Base-by-base conservation (phyloP, 2,888 invertebrate species). In the Anarsia innoxiella region DNA sequence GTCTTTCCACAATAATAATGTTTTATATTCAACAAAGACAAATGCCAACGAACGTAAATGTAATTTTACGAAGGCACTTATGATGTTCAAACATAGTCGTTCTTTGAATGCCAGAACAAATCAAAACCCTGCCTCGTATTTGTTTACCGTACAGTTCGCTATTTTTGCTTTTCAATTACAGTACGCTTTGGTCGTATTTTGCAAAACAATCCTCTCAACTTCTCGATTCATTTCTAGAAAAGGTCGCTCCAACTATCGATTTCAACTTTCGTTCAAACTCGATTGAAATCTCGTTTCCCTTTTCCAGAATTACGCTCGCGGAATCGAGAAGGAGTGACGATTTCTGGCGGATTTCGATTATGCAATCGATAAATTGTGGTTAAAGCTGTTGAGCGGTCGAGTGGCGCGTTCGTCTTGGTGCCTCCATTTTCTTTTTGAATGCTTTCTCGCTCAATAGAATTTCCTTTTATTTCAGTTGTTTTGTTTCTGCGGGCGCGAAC, bases 371-470 rank as follows among this genome's bases (percentile, higher is more conserved):
- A 48, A 56, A 51, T 48, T 47, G 49, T 46, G 50, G 51, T 49
- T 40, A 36, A 36, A 40, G n/a, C n/a, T 11, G 31, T 31, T 12
- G 47, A 44, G 48, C 46, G 47, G 48, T 55, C 53, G 51, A 42
- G 51, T 46, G 56, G 52, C 49, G n/a, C 32, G 32, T 44, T 42
- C 41, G 61, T 53, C 61, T 66, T 53, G 49, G 53, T 59, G 59
- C 56, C 58, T 61, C 62, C n/a, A n/a, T n/a, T n/a, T n/a, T n/a
- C n/a, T n/a, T n/a, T n/a, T n/a, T n/a, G n/a, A n/a, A n/a, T 62
- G 63, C 63, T 73, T 74, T 75, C 53, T 49, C 66, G 68, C 65
- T 67, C 56, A 60, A 56, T 47, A 65, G 64, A 60, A 59, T 69
- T 74, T 49, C 46, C 48, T 65, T 66, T 67, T 61, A 65, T 60